phyloP scores from a whole-genome alignment of 2,113 vertebrate species.

The Mesoclemmys tuberculata region DNA sequence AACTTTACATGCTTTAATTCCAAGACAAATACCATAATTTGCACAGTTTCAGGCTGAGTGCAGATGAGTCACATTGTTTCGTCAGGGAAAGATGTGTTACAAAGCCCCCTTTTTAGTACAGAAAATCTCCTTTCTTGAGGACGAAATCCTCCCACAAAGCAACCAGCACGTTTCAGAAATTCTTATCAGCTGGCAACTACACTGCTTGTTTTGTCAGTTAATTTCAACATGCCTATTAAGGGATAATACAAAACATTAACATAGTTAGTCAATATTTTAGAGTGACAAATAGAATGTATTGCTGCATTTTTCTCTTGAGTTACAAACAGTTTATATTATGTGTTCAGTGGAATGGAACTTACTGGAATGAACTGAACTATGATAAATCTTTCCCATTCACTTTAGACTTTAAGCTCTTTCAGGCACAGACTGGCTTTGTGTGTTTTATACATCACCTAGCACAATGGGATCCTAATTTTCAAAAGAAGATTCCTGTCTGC shows the following conservation, averaged over 20 bases:
- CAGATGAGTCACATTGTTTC: conserved; percentile 72
- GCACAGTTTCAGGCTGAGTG: conserved; percentile 64
- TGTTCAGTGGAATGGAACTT: background rate
- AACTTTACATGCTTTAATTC: conserved; percentile 66
- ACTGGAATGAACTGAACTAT: background rate
- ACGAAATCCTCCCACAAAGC: conserved; percentile 61
- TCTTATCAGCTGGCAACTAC: conserved; percentile 47
- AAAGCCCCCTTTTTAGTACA: conserved; percentile 49
- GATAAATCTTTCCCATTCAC: conserved; percentile 25
- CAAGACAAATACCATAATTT: conserved; percentile 60
- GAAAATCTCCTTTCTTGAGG: conserved; percentile 59
- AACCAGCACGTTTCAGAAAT: conserved; percentile 46
- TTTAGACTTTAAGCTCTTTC: background rate
- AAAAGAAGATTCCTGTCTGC: background rate
- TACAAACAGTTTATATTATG: conserved; percentile 44
- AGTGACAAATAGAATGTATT: conserved; percentile 56
- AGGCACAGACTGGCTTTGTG: background rate
- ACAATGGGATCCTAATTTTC: conserved; percentile 9
- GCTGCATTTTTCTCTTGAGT: conserved; percentile 52
- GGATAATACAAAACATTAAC: conserved; percentile 59
- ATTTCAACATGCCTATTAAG: conserved; percentile 58
- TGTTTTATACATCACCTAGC: background rate
- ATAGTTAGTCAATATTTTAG: conserved; percentile 56
- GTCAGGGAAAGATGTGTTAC: conserved; percentile 57
- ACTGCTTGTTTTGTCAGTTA: conserved; percentile 61